Base-by-base conservation (phyloP, 2,113 vertebrate species). In the Arothron firmamentum region DNA sequence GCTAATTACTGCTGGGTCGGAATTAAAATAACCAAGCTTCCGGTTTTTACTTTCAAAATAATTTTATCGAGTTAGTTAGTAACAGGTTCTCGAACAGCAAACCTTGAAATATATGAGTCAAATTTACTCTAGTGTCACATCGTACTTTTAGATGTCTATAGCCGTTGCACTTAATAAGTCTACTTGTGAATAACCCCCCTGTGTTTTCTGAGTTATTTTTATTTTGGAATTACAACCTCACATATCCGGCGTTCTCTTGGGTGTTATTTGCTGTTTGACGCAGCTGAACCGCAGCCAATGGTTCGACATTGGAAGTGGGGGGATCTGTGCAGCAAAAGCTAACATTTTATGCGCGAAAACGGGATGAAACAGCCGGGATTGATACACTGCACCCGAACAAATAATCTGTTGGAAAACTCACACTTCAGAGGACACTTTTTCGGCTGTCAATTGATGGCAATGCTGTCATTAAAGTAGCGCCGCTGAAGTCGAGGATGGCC, bases 401-500 rank as follows among this genome's bases (percentile, higher is more conserved):
- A 38, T 12, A 9, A 38, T 38, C 11, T 38, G 10, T 4, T 38
- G 34, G 34, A 38, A 38, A 38, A 38, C 1, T 38, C 34, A 5
- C 28, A 38, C 31, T 14, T 15, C 19, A 2, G 20, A 3, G 11
- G 38, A 17, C 0, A 42, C 13, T 50, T 38, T 38, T 38, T 12
- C 11, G 9, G 11, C 34, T 10, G 34, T 38, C 34, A 38, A 11
- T 38, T 38, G 14, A 57, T 48, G 15, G 15, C 18, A 47, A 81
- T 82, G 77, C 11, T 17, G 21, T 64, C 38, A 42, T 74, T 20
- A 56, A 62, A 71, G 67, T 77, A 80, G 79, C 62, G 64, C 6
- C 42, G 62, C 51, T 52, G 52, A 57, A 59, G 45, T 66, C 63
- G 52, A 86, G 75, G 65, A 92, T 92, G 91, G 86, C 88, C 19